Base-by-base conservation (phyloP, 1,140 invertebrate species). In the Leptopilina boulardi region DNA sequence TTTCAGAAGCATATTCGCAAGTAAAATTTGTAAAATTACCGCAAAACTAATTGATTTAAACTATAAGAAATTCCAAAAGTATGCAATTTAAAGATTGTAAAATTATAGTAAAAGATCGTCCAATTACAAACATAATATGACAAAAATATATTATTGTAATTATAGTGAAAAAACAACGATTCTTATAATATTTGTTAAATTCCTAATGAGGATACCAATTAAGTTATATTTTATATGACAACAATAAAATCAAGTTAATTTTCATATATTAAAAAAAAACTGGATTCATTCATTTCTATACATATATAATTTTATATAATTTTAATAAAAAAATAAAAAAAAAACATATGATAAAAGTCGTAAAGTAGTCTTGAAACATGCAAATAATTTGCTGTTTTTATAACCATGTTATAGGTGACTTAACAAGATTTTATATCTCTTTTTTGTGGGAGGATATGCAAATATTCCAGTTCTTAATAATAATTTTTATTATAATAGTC, bases 401-500 rank as follows among this genome's bases (percentile, higher is more conserved):
- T 51, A 51, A 51, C 47, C 47, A 51, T n/a, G 15, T 51, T 51
- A 51, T 18, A 51, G 47, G 47, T 51, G 47, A 51, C 47, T 51
- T 51, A 51, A 51, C 47, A 51, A 51, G 47, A 51, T 51, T 51
- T 51, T 51, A 51, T 51, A 51, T 51, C 47, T 51, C n/a, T 51
- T 51, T 51, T 51, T 51, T 51, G 47, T 51, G 47, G 47, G 47
- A 51, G 47, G 47, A 51, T 51, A 51, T 51, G 47, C 47, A 51
- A 51, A 51, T 51, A 51, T 51, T 51, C 47, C 47, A 51, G 47
- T 51, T 51, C 47, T 51, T 51, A 51, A 51, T 51, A 51, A 51
- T 51, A 51, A 51, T 51, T 51, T 51, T 51, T 51, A 51, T 51
- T 51, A n/a, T n/a, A n/a, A n/a, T n/a, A 51, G 47, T 51, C 47